Percentiles rank a stretch among this genome's conserved stretches.
phyloP scores from a whole-genome alignment of 2,888 invertebrate genomes.

The Drosophila falleni region DNA sequence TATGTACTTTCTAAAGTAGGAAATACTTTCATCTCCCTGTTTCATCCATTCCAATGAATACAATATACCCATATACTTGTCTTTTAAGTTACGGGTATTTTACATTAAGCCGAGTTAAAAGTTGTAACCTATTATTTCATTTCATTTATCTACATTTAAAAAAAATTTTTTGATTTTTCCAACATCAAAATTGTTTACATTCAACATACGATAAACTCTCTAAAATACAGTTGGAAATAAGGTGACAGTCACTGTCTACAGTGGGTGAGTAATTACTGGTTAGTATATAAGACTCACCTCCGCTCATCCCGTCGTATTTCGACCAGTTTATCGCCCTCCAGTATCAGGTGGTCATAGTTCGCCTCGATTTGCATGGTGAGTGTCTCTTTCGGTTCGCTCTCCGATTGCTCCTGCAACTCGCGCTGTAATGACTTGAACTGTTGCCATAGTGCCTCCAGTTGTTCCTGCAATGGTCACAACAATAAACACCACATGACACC shows the following conservation, averaged over 20 bases:
- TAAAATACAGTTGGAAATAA: background rate
- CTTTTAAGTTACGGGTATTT: too few species aligned
- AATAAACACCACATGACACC: conserved; percentile 13
- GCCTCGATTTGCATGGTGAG: conserved; percentile 84
- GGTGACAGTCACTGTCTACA: conserved; percentile 28
- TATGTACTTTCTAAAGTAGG: too few species aligned
- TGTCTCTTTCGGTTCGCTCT: conserved; percentile 83
- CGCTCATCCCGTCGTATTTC: conserved; percentile 82
- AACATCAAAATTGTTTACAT: too few species aligned
- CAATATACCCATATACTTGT: too few species aligned
- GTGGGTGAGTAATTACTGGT: conserved; percentile 32
- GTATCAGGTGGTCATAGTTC: conserved; percentile 84
- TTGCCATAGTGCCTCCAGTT: conserved; percentile 84
- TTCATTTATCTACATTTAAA: too few species aligned
- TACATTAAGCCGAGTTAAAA: too few species aligned
- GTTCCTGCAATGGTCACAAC: conserved; percentile 63
- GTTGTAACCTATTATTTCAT: too few species aligned
- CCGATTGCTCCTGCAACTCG: conserved; percentile 82
- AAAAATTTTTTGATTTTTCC: too few species aligned
- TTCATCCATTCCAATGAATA: too few species aligned
- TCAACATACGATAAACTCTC: too few species aligned
- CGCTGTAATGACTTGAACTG: conserved; percentile 84
- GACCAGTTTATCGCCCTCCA: conserved; percentile 84
- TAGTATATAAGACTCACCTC: conserved; percentile 60
- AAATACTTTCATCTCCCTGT: too few species aligned